Evolutionary conservation across 2,113 vertebrate genomes (phyloP).

Genomic region (Thymallus thymallus): DNA sequence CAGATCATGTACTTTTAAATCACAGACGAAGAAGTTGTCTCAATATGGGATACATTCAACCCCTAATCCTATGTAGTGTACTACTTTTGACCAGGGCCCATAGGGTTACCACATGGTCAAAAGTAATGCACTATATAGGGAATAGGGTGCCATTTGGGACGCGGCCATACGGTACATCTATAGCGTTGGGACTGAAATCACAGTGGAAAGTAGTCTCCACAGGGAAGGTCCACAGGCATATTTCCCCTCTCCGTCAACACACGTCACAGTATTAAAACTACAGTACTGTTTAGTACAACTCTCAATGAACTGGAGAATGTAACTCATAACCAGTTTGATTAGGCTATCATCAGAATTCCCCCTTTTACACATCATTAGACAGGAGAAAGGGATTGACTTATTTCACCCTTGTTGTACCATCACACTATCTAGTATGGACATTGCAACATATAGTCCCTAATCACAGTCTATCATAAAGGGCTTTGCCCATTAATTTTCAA

Average conservation of each 20-base stretch:
- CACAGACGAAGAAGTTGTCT: conserved; percentile 21
- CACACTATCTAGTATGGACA: neutral
- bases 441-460: neutral
- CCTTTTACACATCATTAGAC: neutral
- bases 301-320: neutral
- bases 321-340: neutral
- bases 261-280: no score
- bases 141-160: no score
- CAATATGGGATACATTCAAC: conserved; percentile 11
- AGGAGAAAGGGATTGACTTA: neutral
- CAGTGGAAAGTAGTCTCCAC: no score
- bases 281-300: no score
- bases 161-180: no score
- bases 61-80: no score
- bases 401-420: neutral
- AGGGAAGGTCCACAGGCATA: conserved; percentile 27
- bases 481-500: no score
- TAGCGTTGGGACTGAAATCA: conserved; percentile 13
- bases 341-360: neutral
- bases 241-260: conserved; percentile 27
- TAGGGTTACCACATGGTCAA: no score
- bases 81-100: no score
- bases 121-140: no score
- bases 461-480: neutral
- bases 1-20: conserved; percentile 37